phyloP scores from a whole-genome alignment of 2,113 vertebrate species.

The Channa argus region DNA sequence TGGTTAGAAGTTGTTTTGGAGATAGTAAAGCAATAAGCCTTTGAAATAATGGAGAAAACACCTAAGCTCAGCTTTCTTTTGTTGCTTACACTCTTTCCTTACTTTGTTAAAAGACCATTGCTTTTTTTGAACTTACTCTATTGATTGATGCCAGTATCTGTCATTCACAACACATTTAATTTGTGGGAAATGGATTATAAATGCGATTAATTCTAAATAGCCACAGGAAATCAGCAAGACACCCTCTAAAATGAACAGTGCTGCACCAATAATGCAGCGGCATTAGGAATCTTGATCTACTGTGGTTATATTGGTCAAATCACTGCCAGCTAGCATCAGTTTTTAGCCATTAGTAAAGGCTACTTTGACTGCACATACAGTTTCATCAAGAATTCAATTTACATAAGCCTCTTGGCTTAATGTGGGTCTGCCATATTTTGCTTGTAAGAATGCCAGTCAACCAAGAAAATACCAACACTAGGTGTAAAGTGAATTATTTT shows the following conservation, averaged over 20 bases:
- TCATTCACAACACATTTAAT: too few relatives aligned
- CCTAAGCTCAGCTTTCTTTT: neutral
- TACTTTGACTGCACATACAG: neutral
- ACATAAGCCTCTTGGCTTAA: too few relatives aligned
- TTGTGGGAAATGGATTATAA: too few relatives aligned
- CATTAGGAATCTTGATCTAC: neutral
- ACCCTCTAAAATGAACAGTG: slow-evolving; percentile 2
- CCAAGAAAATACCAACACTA: too few relatives aligned
- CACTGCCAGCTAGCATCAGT: too few relatives aligned
- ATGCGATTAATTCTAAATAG: slow-evolving; percentile 9
- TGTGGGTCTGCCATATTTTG: too few relatives aligned
- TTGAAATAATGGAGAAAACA: neutral
- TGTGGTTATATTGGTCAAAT: slow-evolving; percentile 1
- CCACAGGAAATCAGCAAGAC: slow-evolving; percentile 10
- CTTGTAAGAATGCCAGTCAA: too few relatives aligned
- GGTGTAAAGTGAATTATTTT: neutral
- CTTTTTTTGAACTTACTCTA: too few relatives aligned
- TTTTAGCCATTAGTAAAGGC: neutral
- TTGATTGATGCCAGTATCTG: too few relatives aligned
- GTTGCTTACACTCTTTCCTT: neutral
- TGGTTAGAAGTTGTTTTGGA: neutral
- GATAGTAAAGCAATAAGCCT: neutral
- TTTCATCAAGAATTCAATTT: neutral
- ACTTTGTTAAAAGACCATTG: too few relatives aligned
- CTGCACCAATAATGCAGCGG: neutral